These are phyloP conservation scores for Mus spretus DNA, from an alignment of 2,797 vertebrate species.

Conservation along the genomic window DNA sequence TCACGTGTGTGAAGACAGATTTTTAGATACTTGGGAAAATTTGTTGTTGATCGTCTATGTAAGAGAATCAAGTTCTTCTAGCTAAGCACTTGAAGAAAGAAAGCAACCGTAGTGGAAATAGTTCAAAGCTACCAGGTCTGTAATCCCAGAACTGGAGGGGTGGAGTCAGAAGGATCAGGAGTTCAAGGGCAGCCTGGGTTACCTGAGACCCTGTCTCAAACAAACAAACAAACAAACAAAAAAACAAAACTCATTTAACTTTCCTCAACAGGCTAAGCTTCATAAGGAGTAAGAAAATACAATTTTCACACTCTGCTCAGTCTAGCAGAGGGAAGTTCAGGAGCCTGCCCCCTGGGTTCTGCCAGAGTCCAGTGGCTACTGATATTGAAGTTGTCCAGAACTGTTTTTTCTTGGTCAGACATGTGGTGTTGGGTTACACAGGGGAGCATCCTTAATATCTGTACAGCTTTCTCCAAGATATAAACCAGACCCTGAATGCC, in stretches of 20 bases:
- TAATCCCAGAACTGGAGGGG: not conserved
- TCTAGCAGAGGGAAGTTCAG: not conserved
- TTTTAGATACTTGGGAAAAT: constrained; percentile 30
- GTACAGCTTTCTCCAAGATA: not conserved
- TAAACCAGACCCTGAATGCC: not conserved
- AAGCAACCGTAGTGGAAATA: not conserved
- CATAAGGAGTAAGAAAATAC: not conserved
- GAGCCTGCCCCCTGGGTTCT: not conserved
- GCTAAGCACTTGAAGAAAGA: constrained; percentile 31
- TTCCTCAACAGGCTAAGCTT: not conserved
- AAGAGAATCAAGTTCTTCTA: not conserved
- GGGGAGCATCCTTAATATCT: no score
- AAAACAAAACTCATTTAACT: not conserved
- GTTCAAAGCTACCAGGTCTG: not conserved
- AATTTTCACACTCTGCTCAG: not conserved
- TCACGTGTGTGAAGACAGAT: constrained; percentile 10
- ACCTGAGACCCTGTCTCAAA: not conserved
- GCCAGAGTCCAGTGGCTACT: not conserved
- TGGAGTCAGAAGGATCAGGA: not conserved
- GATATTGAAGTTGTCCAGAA: not conserved
- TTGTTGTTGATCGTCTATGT: not conserved
- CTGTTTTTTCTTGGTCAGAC: not conserved
- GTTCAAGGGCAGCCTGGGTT: not conserved
- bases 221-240: not conserved
- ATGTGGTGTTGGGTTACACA: not conserved